A percentile compares a stretch with the other conserved stretches of the same genome.
These are phyloP conservation scores for Chlorops oryzae DNA, from an alignment of 1,140 invertebrate genomes.

Conservation along the genomic window DNA sequence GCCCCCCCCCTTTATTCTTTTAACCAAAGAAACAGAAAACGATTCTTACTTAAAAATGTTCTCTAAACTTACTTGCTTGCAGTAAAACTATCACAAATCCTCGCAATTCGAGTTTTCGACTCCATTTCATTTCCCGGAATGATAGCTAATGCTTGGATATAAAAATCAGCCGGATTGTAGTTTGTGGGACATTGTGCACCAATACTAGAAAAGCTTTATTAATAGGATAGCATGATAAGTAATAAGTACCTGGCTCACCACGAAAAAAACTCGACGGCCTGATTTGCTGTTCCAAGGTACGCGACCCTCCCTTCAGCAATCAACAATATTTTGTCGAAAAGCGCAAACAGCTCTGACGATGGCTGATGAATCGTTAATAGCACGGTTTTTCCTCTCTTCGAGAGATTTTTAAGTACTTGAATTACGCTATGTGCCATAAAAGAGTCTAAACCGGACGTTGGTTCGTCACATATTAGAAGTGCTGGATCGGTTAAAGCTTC, in stretches of 20 bases:
- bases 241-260: conserved; percentile 54
- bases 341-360: conserved; percentile 83
- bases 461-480: conserved; percentile 95
- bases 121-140: conserved; percentile 74
- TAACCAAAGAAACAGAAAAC: too few species aligned
- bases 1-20: too few species aligned
- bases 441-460: conserved; percentile 83
- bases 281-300: conserved; percentile 75
- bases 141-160: conserved; percentile 84
- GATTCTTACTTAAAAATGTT: too few species aligned
- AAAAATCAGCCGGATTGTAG: conserved; percentile 95
- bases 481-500: conserved; percentile 93
- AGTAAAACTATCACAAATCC: conserved; percentile 71
- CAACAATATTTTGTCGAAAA: conserved; percentile 86
- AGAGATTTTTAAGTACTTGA: conserved; percentile 71
- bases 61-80: conserved; percentile 48
- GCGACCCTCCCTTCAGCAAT: conserved; percentile 90
- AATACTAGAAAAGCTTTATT: conserved; percentile 50
- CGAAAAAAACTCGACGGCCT: conserved; percentile 76
- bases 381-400: conserved; percentile 82
- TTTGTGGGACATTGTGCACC: conserved; percentile 74
- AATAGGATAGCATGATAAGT: not conserved
- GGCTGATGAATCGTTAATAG: conserved; percentile 95
- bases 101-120: conserved; percentile 66
- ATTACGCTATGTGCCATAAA: conserved; percentile 87